phyloP scores from a whole-genome alignment of 2,888 invertebrate genomes.

The Timandra comae region DNA sequence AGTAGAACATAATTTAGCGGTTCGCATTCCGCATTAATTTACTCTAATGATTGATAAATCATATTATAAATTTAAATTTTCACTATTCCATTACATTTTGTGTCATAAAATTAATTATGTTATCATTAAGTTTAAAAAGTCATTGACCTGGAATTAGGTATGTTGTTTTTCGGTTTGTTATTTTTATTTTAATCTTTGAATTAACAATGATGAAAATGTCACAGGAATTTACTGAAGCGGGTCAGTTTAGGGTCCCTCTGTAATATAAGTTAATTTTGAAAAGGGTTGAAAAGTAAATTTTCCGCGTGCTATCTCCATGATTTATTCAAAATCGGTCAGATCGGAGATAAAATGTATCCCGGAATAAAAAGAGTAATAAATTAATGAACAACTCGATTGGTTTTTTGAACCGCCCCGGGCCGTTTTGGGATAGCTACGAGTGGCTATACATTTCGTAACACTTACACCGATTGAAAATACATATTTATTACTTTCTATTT shows the following conservation, averaged over 20 bases:
- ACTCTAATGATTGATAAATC: too few relatives aligned
- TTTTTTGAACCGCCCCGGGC: background rate
- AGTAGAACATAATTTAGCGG: conserved; percentile 10
- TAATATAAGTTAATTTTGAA: conserved; percentile 44
- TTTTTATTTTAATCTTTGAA: background rate
- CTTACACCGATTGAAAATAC: too few relatives aligned
- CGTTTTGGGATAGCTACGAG: too few relatives aligned
- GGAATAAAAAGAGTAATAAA: conserved; percentile 6
- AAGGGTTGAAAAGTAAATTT: conserved; percentile 48
- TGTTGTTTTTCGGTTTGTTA: conserved; percentile 1
- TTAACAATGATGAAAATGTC: conserved; percentile 29
- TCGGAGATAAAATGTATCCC: conserved; percentile 8
- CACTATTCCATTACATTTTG: too few relatives aligned
- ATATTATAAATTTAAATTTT: too few relatives aligned
- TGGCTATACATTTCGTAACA: too few relatives aligned
- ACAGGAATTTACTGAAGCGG: conserved; percentile 12
- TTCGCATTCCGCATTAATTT: conserved; percentile 1
- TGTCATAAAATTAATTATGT: background rate
- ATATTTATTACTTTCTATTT: too few relatives aligned
- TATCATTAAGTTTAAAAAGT: background rate
- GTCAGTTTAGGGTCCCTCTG: conserved; percentile 24
- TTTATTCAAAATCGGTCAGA: conserved; percentile 46
- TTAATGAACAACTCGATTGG: background rate
- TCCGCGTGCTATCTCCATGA: conserved; percentile 42
- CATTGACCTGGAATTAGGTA: background rate